Evolutionary conservation across 2,888 invertebrate genomes (phyloP).

Genomic region (Nowickia ferox): DNA sequence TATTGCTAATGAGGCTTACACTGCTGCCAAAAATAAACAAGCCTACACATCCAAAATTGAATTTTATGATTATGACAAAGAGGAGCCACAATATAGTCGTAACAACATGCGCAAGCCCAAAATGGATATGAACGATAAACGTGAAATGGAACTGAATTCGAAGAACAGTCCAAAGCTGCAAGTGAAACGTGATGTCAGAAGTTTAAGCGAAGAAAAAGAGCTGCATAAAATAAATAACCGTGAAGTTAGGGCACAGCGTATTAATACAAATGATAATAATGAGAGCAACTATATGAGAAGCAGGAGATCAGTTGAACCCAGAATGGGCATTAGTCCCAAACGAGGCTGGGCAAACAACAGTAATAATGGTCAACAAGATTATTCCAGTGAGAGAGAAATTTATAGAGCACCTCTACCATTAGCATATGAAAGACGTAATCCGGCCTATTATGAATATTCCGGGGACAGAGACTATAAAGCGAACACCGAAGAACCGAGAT

Average conservation of each 20-base stretch:
- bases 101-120: slow-evolving; percentile 78
- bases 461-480: slow-evolving; percentile 20
- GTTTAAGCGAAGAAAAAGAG: slow-evolving; percentile 73
- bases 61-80: slow-evolving; percentile 80
- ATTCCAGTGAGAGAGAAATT: slow-evolving; percentile 32
- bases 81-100: slow-evolving; percentile 68
- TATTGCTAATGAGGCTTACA: slow-evolving; percentile 73
- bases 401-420: slow-evolving; percentile 20
- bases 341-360: slow-evolving; percentile 16
- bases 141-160: slow-evolving; percentile 79
- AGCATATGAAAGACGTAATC: slow-evolving; percentile 5
- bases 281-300: slow-evolving; percentile 13
- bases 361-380: slow-evolving; percentile 33
- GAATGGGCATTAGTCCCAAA: slow-evolving; percentile 50
- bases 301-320: slow-evolving; percentile 34
- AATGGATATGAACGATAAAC: slow-evolving; percentile 81
- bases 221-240: slow-evolving; percentile 60
- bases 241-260: neutral
- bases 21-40: slow-evolving; percentile 77
- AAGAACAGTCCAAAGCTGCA: slow-evolving; percentile 82
- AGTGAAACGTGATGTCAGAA: slow-evolving; percentile 78
- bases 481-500: neutral
- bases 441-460: slow-evolving; percentile 33
- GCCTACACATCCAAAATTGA: slow-evolving; percentile 81
- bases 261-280: neutral